Evolutionary conservation across 2,888 invertebrate species (phyloP), one percentile per base, ranked within the genome.

Genomic region (Polydrusus tereticollis): DNA sequence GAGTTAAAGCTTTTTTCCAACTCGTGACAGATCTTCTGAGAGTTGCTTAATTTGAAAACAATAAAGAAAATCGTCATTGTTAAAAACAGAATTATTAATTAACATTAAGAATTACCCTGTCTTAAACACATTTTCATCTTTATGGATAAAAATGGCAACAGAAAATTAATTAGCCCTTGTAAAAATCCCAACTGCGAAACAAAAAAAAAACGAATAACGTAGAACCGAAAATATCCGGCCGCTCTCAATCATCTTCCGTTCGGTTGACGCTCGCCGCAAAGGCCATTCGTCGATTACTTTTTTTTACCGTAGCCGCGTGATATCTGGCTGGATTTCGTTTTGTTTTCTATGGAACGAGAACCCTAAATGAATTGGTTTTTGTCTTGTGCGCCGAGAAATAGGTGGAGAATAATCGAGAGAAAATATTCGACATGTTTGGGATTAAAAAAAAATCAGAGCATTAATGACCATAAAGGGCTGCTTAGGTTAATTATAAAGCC

Each of bases 261-360:
- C n/a, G 47, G 47, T 47, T 43, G 47, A 47, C 23, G 47, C 8
- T 50, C 14, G 50, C 50, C 50, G 14, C 50, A 50, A 50, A 50
- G 14, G 50, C 50, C 26, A 50, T 50, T 50, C 26, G 50, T 26
- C 50, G 50, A 50, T 50, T 50, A 26, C n/a, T 50, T 50, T 50
- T 50, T 50, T 50, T 6, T 23, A 23, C 47, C 21, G 21, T 21
- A 21, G 10, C 47, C 21, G 47, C 47, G 26, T 50, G 50, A 26
- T 50, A 14, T 50, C 50, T 50, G 50, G 50, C 50, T 50, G 26
- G 50, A 50, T 50, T 50, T 50, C 23, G 50, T 50, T 50, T 50
- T 50, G 50, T 50, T 50, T 50, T 50, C 50, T 7, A 7, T 14
- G n/a, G 14, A 26, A 50, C 50, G 50, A 26, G 50, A 50, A 26